Conservation (phyloP, 2,888 invertebrate species). For the Automeris io region DNA sequence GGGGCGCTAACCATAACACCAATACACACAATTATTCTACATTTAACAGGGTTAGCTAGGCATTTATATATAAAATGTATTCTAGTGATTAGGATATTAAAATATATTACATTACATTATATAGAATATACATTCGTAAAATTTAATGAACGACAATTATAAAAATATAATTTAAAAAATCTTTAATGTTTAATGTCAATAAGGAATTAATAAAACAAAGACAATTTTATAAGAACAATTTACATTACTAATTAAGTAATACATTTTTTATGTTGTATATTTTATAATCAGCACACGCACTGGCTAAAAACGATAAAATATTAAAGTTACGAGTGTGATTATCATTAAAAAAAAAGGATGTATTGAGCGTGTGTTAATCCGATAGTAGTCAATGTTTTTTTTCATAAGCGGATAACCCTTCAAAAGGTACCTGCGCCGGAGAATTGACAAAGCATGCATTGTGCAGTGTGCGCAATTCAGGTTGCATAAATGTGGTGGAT, state of each 20-base stretch:
- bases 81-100: too few relatives aligned
- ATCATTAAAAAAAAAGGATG: conserved; percentile 46
- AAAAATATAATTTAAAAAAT: too few relatives aligned
- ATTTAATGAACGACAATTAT: too few relatives aligned
- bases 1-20: conserved; percentile 57
- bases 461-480: conserved; percentile 43
- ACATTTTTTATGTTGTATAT: too few relatives aligned
- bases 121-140: too few relatives aligned
- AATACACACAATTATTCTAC: conserved; percentile 42
- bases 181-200: too few relatives aligned
- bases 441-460: conserved; percentile 45
- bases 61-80: conserved; percentile 20
- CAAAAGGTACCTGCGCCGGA: conserved; percentile 56
- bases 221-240: too few relatives aligned
- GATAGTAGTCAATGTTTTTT: conserved; percentile 55
- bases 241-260: too few relatives aligned
- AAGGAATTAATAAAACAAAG: too few relatives aligned
- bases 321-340: conserved; percentile 46
- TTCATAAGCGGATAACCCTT: conserved; percentile 77
- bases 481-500: conserved; percentile 52
- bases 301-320: conserved; percentile 34
- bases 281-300: conserved; percentile 29
- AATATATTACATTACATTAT: too few relatives aligned
- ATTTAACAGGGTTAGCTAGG: too few relatives aligned
- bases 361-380: conserved; percentile 69